Evolutionary conservation across 2,888 invertebrate genomes (phyloP), one percentile per base, ranked within the genome.

Genomic region (Xestia xanthographa): DNA sequence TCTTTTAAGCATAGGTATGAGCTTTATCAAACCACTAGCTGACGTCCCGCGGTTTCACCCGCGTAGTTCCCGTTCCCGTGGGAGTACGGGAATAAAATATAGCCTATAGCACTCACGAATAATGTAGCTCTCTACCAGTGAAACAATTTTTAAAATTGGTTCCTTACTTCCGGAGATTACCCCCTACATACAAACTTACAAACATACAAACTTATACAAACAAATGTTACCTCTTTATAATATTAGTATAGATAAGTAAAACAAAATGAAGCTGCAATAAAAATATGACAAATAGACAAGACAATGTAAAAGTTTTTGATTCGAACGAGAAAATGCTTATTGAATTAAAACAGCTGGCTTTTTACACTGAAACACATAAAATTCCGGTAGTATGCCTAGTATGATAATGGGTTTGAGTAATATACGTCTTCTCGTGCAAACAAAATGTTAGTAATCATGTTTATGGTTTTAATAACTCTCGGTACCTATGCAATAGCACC

Each of bases 271-370:
- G 11, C 22, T 34, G 43, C 9, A 14, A 66, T 58, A n/a, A 41
- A 41, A 56, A n/a, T 48, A 48, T 38, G 29, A 26, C 29, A 75
- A 48, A 48, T n/a, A 48, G 56, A 17, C 63, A 48, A 65, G n/a
- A n/a, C n/a, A n/a, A n/a, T n/a, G n/a, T n/a, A 41, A 48, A 1
- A 29, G 22, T 2, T 26, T n/a, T 20, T 34, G 45, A 26, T 62
- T 50, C 3, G 8, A 41, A 38, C 38, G 53, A 14, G 3, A 41
- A 43, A 50, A 69, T 12, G 26, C 26, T 38, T 22, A 60, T n/a
- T 48, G 48, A 68, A 58, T 41, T 34, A 68, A 29, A 78, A 78
- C 68, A n/a, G 22, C 17, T 14, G 29, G 6, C 20, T 26, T 29
- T 48, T 68, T 22, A 62, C 43, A 38, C 22, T 17, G 17, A 50